A percentile compares a stretch with the other conserved stretches of the same genome.
These are phyloP conservation scores for Drosophila sturtevanti DNA, from an alignment of 1,140 invertebrate genomes.

Conservation along the genomic window DNA sequence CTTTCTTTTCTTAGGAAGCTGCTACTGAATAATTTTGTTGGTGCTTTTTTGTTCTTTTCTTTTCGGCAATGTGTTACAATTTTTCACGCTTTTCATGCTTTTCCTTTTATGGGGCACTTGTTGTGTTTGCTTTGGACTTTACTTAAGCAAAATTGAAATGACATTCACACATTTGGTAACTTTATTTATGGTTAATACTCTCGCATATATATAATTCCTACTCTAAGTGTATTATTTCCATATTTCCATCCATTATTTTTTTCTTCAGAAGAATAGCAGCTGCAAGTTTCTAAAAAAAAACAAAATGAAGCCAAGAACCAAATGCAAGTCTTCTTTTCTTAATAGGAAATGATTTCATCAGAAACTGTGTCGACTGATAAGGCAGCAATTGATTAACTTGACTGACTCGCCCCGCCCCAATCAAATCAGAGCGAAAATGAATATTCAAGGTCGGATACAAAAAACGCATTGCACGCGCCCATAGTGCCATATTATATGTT, in stretches of 20 bases:
- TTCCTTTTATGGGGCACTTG: conserved; percentile 74
- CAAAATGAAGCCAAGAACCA: no score
- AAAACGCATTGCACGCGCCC: conserved; percentile 31
- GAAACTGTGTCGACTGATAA: conserved; percentile 54
- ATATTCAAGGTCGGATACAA: conserved; percentile 33
- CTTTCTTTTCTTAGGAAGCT: conserved; percentile 8
- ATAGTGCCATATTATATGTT: background rate
- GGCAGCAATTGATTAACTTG: conserved; percentile 16
- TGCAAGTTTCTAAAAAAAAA: background rate
- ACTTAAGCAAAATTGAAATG: conserved; percentile 71
- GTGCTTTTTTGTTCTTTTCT: no score
- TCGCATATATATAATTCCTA: conserved; percentile 40
- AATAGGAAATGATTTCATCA: conserved; percentile 17
- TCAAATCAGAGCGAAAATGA: background rate
- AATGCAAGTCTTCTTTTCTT: conserved; percentile 31
- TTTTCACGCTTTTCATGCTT: conserved; percentile 42
- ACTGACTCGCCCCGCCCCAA: background rate
- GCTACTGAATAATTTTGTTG: background rate
- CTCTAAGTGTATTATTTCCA: conserved; percentile 11
- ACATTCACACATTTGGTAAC: conserved; percentile 32
- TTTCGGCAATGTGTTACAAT: conserved; percentile 33
- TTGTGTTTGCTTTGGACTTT: conserved; percentile 52
- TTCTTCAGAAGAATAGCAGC: conserved; percentile 1
- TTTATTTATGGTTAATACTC: conserved; percentile 44
- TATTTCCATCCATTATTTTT: background rate